Base-by-base conservation (phyloP, 2,888 invertebrate species). In the Cheilosia soror region DNA sequence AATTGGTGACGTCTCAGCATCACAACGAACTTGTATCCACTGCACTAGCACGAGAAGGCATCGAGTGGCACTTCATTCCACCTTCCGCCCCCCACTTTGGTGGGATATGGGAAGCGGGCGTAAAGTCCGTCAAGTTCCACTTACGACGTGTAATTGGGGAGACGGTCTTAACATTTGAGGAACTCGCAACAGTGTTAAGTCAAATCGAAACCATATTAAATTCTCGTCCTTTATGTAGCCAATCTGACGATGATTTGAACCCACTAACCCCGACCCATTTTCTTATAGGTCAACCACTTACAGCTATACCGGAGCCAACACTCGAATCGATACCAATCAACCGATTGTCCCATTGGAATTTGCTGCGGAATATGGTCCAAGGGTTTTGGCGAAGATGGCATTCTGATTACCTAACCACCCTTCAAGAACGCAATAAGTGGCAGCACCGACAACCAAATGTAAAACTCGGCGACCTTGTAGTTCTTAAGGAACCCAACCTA, bases 181-280 rank as follows among this genome's bases (percentile, higher is more conserved):
- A 60, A 1, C 27, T 60, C 4, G 9, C 47, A 15, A 47, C n/a
- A 42, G 42, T 5, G n/a, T 13, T 47, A 20, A 47, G 20, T 47
- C 47, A 47, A 42, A 42, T 42, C 13, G 47, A 15, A 1, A 20
- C n/a, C 3, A 42, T 42, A n/a, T 4, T 13, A 31, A 47, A 5
- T 53, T 20, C 6, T 7, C 65, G 71, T 37, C 80, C 77, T 51
- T 11, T 68, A 15, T 60, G 51, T 62, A 7, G 37, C 2, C 29
- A 63, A 4, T 72, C 81, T 51, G 84, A 85, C 20, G 25, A 44
- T 7, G 80, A 83, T 20, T 49, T 42, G 20, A 73, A 81, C 9
- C 81, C 73, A n/a, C 44, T 85, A 13, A 77, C 80, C 7, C 83
- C 83, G 0, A 58, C 71, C 13, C 68, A 80, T 49, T 73, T 80